phyloP scores from a whole-genome alignment of 2,797 vertebrate genomes.

The Fratercula arctica region DNA sequence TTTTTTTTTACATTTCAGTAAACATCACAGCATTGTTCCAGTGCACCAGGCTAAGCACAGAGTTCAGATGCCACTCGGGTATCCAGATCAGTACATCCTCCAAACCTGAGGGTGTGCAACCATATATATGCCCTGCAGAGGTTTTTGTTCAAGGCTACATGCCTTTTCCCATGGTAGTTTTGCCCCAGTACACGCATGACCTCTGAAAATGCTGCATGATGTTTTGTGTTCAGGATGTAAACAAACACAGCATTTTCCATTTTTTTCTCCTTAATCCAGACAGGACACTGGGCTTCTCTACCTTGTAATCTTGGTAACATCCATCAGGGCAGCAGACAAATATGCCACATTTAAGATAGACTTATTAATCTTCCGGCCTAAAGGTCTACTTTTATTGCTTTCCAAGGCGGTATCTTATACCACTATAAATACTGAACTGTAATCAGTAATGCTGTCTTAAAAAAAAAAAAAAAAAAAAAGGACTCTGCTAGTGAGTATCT shows the following conservation, averaged over 20 bases:
- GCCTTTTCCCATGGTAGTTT: background rate
- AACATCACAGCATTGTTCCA: background rate
- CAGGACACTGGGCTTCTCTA: background rate
- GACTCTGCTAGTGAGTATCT: background rate
- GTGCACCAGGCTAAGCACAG: background rate
- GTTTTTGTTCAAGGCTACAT: background rate
- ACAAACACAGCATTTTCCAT: background rate
- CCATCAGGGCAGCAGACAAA: background rate
- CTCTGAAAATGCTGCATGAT: background rate
- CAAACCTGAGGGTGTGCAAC: background rate
- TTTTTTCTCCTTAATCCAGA: background rate
- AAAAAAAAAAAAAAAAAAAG: background rate
- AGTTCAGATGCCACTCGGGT: background rate
- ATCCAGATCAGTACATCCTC: background rate
- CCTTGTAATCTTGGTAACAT: background rate
- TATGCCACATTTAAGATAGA: background rate
- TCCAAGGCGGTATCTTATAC: background rate
- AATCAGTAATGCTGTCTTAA: background rate
- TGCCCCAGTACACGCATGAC: background rate
- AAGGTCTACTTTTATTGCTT: background rate
- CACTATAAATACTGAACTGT: background rate
- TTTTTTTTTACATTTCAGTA: background rate
- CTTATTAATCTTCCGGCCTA: background rate
- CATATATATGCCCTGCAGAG: fast-evolving
- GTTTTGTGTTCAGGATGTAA: background rate